Evolutionary conservation across 2,888 invertebrate genomes (phyloP), one percentile per base, ranked within the genome.

Genomic region (Cyrtodaria siliqua): DNA sequence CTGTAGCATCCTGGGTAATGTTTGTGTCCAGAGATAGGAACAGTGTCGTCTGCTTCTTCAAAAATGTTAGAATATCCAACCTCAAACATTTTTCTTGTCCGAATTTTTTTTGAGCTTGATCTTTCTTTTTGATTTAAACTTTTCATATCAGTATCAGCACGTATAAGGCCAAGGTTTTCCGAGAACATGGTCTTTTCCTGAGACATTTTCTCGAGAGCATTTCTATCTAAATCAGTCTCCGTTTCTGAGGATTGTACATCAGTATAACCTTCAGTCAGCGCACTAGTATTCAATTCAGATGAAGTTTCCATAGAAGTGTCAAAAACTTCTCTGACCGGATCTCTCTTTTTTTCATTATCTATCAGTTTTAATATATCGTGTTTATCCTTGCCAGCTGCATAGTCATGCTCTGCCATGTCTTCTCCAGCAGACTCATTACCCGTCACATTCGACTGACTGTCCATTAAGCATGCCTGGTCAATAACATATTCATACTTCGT

Each of bases 151-250:
- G 23, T 63, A n/a, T 72, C 68, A 27, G 72, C 64, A n/a, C 72
- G 72, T 38, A 78, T 73, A 3, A 78, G 69, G 18, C 78, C 78
- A 26, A 78, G 61, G 29, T 78, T 78, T 64, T 73, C 78, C 6
- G 69, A 69, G 63, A 78, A 78, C 27, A 68, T 49, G 2, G 72
- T 64, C 60, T 78, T 72, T 23, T 72, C 72, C 40, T 78, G 63
- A 24, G 68, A 49, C 29, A 53, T 33, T 50, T 63, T 71, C 29
- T 63, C 63, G n/a, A 63, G 23, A 18, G 26, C 57, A 20, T 38
- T 0, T 42, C 42, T 44, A 4, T 26, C 29, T 27, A 26, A 27
- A 16, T 33, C 16, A 9, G 33, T 44, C 20, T 26, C 44, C 44
- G 24, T 24, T n/a, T 56, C 38, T 18, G 29, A 29, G 20, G 29